Percentiles rank a stretch among this genome's conserved stretches.
Conservation (phyloP, 2,888 invertebrate genomes). For the Salpingus planirostris region DNA sequence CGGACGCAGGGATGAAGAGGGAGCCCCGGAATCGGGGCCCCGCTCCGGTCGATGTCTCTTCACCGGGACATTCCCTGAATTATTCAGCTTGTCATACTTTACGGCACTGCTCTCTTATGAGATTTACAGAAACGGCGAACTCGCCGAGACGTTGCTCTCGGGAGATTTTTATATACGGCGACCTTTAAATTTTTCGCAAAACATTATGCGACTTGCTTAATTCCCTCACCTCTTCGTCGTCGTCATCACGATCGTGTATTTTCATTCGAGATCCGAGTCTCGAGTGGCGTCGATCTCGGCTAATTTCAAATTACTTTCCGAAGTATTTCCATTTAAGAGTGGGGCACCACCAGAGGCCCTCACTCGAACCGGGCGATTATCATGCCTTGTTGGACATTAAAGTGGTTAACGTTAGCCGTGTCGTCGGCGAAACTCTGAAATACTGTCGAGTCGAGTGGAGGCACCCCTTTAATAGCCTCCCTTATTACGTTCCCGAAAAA, state of each 20-base stretch:
- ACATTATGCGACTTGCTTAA: constrained; percentile 23
- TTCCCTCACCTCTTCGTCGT: no score
- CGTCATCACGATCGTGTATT: no score
- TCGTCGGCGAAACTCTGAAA: no score
- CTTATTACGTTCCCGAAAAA: no score
- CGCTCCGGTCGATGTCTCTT: no score
- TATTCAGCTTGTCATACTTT: constrained; percentile 32
- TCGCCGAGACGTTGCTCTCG: constrained; percentile 18
- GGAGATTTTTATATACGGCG: constrained; percentile 23
- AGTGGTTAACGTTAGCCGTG: constrained; percentile 27
- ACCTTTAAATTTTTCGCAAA: constrained; percentile 25
- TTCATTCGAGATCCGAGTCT: no score
- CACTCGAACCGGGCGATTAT: constrained; percentile 30
- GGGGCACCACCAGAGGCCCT: constrained; percentile 19
- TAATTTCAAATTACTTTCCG: constrained; percentile 37
- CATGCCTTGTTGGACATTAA: constrained; percentile 30
- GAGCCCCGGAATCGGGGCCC: no score
- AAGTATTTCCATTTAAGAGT: constrained; percentile 37
- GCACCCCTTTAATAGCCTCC: no score
- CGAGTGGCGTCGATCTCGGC: constrained; percentile 29
- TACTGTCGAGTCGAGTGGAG: no score
- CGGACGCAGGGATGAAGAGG: no score
- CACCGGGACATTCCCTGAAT: constrained; percentile 22
- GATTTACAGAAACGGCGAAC: constrained; percentile 28
- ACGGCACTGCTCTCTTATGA: constrained; percentile 25